Base-by-base conservation (phyloP, 2,888 invertebrate genomes). In the Orgyia antiqua region DNA sequence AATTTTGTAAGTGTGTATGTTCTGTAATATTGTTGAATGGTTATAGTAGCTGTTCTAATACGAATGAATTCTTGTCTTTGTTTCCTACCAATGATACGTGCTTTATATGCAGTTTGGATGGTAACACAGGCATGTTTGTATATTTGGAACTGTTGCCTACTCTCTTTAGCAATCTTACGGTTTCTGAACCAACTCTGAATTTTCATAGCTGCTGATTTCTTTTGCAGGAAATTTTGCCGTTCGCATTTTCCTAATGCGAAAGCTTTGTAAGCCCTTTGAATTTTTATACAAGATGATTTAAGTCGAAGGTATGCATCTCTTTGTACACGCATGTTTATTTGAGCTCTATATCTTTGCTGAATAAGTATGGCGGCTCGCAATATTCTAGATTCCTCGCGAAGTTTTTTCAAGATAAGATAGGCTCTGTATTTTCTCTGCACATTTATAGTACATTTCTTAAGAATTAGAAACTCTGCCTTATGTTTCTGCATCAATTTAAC, bases 171-270 rank as follows among this genome's bases (percentile, higher is more conserved):
- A 42, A 55, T 60, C 39, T 51, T 65, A 23, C 52, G 54, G 35
- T 49, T 62, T 52, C 80, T 75, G 52, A 79, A 88, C 79, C 83
- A 84, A 4, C 41, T 51, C 56, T 90, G 89, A 23, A 90, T 75
- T 35, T 45, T 62, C 0, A 70, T 33, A 3, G 65, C 68, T 3
- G 82, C 67, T 13, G 58, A 36, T 56, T 72, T 80, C 21, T 71
- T 57, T 21, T 51, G 32, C 1, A 72, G 23, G 44, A 69, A 88
- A 1, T 48, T 35, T 13, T 54, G 34, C 37, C 70, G 67, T 21
- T 68, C 55, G 25, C 43, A 29, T 45, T 60, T 71, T 29, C 71
- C 73, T 12, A 61, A 13, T 12, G 58, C 33, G 18, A 56, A 56
- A 1, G 82, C 77, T 47, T 79, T 72, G 41, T 68, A 88, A 3